A percentile compares a stretch with the other conserved stretches of the same genome.
Evolutionary conservation across 2,888 invertebrate species (phyloP).

Genomic region (Sarcophaga subvicina): DNA sequence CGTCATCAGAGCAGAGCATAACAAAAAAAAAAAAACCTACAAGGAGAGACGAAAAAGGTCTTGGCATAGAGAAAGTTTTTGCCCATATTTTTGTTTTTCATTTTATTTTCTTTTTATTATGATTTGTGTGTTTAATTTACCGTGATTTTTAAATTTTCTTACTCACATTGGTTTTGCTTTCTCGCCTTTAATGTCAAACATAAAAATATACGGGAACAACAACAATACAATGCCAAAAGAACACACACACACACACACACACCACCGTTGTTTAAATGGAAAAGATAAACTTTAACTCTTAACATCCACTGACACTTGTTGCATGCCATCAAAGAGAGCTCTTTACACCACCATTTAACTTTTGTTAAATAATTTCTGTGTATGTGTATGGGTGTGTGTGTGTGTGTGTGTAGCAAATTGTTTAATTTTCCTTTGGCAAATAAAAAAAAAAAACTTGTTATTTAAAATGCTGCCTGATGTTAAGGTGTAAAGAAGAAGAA

Average conservation of each 20-base stretch:
- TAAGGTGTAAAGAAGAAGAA: slow-evolving; percentile 3
- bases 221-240: background rate
- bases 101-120: slow-evolving; percentile 62
- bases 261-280: slow-evolving; percentile 15
- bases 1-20: no score
- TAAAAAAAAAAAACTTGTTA: slow-evolving; percentile 10
- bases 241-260: background rate
- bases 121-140: slow-evolving; percentile 80
- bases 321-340: slow-evolving; percentile 18
- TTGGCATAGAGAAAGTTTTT: slow-evolving; percentile 75
- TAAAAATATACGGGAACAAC: background rate
- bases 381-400: background rate
- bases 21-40: background rate
- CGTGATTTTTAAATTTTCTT: slow-evolving; percentile 72
- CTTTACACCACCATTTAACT: background rate
- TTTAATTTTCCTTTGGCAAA: slow-evolving; percentile 1
- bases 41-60: background rate
- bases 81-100: background rate
- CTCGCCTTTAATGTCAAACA: slow-evolving; percentile 12
- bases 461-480: no score
- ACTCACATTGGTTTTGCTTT: background rate
- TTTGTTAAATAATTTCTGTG: background rate
- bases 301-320: slow-evolving; percentile 66
- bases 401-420: slow-evolving; percentile 8
- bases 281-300: slow-evolving; percentile 44